phyloP scores from a whole-genome alignment of 2,888 invertebrate genomes.

The Cosmia trapezina region DNA sequence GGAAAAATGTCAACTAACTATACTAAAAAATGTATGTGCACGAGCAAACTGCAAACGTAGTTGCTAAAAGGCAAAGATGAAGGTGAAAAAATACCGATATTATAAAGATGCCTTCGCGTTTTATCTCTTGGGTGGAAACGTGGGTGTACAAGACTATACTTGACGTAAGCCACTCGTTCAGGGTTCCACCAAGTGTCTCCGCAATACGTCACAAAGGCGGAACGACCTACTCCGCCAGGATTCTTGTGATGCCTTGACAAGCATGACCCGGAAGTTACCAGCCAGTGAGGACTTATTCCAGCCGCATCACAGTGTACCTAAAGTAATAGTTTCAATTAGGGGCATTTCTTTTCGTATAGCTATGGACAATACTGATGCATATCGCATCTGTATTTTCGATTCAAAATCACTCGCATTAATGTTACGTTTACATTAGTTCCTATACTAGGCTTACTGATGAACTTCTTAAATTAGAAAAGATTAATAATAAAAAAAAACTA shows the following conservation, averaged over 20 bases:
- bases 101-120: constrained; percentile 76
- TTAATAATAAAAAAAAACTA: constrained; percentile 47
- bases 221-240: constrained; percentile 70
- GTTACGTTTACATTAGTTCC: neutral
- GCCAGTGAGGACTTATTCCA: constrained; percentile 82
- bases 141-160: constrained; percentile 81
- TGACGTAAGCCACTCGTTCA: constrained; percentile 81
- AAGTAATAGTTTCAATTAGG: constrained; percentile 34
- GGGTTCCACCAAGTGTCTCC: constrained; percentile 80
- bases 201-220: constrained; percentile 83
- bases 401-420: too few species aligned
- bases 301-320: constrained; percentile 85
- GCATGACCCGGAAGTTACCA: constrained; percentile 81
- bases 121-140: constrained; percentile 73
- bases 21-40: neutral
- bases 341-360: neutral
- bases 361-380: neutral
- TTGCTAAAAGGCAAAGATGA: neutral
- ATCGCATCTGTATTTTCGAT: neutral
- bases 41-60: neutral
- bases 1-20: too few species aligned
- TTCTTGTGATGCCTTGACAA: constrained; percentile 77
- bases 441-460: neutral
- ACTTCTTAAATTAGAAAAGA: neutral
- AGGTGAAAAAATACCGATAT: constrained; percentile 74